phyloP scores from a whole-genome alignment of 1,140 invertebrate genomes.

The Drosophila persimilis region DNA sequence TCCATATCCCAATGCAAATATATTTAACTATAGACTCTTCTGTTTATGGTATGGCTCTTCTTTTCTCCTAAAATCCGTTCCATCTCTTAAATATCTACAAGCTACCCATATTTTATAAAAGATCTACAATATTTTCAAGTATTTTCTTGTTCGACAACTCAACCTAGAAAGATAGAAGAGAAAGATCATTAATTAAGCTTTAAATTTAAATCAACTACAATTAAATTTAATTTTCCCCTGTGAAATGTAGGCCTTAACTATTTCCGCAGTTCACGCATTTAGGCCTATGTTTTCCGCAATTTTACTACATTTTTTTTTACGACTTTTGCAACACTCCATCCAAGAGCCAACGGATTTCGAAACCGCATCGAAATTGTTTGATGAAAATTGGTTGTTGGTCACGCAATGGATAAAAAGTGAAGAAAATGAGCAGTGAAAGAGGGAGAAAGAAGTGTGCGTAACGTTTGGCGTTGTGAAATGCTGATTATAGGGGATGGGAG shows the following conservation, averaged over 20 bases:
- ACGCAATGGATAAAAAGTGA: slow-evolving; percentile 57
- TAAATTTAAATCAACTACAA: background rate
- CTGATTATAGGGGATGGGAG: background rate
- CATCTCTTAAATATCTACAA: background rate
- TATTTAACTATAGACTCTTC: background rate
- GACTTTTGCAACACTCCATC: slow-evolving; percentile 62
- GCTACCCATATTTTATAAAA: slow-evolving; percentile 16
- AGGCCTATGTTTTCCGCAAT: slow-evolving; percentile 29
- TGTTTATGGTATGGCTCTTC: background rate
- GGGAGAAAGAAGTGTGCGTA: slow-evolving; percentile 60
- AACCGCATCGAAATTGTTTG: slow-evolving; percentile 49
- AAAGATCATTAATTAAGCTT: slow-evolving; percentile 23
- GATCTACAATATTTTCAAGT: no score
- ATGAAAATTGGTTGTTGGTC: slow-evolving; percentile 62
- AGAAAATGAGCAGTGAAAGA: slow-evolving; percentile 31
- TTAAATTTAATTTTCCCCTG: slow-evolving; percentile 17
- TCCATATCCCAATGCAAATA: background rate
- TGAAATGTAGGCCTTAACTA: slow-evolving; percentile 27
- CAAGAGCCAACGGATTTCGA: slow-evolving; percentile 55
- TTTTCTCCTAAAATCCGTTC: background rate
- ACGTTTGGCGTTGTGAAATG: slow-evolving; percentile 14
- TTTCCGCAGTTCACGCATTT: slow-evolving; percentile 35
- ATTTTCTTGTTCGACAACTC: slow-evolving; percentile 16
- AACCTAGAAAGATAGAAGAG: slow-evolving; percentile 33
- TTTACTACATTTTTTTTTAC: slow-evolving; percentile 43